Evolutionary conservation across 1,140 invertebrate species (phyloP).

Genomic region (Triops cancriformis): DNA sequence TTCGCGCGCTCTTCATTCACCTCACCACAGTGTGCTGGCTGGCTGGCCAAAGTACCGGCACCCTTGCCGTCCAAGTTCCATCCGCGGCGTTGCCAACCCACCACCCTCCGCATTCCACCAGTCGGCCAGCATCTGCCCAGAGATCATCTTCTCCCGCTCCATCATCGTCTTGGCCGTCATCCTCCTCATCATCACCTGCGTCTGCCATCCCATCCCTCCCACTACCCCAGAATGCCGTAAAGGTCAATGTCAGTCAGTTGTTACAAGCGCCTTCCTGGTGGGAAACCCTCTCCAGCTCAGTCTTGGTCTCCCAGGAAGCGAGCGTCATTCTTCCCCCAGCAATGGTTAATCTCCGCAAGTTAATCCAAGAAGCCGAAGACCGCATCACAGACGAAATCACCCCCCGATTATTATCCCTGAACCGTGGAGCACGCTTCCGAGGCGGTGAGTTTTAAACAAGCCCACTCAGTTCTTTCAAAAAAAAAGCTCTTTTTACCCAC

Average conservation of each 20-base stretch:
- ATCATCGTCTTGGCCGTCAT: no score
- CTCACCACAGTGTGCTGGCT: neutral
- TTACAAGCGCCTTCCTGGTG: neutral
- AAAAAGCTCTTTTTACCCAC: neutral
- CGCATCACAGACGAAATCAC: constrained; percentile 11
- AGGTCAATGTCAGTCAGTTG: neutral
- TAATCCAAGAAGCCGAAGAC: constrained; percentile 16
- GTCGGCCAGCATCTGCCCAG: neutral
- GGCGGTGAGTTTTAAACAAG: constrained; percentile 21
- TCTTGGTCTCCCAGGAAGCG: neutral
- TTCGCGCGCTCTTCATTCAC: neutral
- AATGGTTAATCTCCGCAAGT: constrained; percentile 15
- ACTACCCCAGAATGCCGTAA: neutral
- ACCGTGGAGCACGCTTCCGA: constrained; percentile 25
- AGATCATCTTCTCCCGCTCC: neutral
- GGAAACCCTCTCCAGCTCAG: neutral
- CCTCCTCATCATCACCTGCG: no score
- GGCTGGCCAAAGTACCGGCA: neutral
- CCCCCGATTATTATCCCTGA: constrained; percentile 21
- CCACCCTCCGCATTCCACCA: neutral
- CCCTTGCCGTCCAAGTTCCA: neutral
- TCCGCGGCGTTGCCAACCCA: neutral
- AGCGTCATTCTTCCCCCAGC: constrained; percentile 8
- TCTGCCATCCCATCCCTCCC: neutral
- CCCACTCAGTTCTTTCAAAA: neutral